phyloP scores from a whole-genome alignment of 2,797 vertebrate genomes.

The Tauraco hartlaubi region DNA sequence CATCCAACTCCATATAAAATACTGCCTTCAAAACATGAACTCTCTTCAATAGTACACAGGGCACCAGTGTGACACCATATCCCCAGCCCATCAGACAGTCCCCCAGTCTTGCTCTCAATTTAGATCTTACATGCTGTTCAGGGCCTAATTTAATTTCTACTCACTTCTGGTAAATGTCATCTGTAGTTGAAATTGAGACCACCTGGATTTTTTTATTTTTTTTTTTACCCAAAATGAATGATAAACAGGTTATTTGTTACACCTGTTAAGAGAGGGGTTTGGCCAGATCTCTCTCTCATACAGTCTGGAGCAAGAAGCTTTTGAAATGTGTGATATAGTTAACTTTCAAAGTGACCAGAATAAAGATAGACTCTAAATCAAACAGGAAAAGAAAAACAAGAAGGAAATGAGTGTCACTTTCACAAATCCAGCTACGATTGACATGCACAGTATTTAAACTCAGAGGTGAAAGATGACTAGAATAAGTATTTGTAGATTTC shows the following conservation, averaged over 20 bases:
- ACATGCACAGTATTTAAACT: neutral
- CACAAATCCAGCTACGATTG: neutral
- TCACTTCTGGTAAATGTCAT: neutral
- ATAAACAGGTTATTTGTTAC: neutral
- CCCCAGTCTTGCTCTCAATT: neutral
- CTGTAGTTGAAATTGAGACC: neutral
- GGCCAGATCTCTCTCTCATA: neutral
- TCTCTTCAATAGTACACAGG: neutral
- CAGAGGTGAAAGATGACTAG: neutral
- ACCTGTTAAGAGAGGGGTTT: neutral
- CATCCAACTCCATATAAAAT: neutral
- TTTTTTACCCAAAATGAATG: neutral
- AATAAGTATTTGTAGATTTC: neutral
- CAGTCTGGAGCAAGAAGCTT: neutral
- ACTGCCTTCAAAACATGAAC: neutral
- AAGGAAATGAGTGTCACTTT: neutral
- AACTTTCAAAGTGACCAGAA: neutral
- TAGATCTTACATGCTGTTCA: neutral
- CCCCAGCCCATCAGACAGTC: neutral
- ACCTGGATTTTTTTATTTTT: neutral
- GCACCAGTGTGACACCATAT: neutral
- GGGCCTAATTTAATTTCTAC: neutral
- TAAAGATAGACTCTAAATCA: neutral
- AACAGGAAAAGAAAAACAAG: neutral
- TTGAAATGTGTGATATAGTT: neutral